Conservation (phyloP, 2,888 invertebrate species). For the Galerucella nymphaeae region DNA sequence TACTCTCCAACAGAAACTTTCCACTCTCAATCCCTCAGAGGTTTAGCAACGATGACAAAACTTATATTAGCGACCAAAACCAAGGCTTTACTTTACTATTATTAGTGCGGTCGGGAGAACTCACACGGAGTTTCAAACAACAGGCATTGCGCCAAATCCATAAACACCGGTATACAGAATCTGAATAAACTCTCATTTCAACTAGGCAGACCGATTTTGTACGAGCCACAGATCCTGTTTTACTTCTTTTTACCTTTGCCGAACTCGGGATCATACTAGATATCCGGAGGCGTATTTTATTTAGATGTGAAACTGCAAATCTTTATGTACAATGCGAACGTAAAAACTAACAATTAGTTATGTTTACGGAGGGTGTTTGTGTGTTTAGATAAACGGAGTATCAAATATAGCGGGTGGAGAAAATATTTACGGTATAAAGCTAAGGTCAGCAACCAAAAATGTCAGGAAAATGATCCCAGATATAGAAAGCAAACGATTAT, state of each 20-base stretch:
- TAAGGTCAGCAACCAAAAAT: too few relatives aligned
- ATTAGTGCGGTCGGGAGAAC: conserved; percentile 37
- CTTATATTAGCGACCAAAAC: conserved; percentile 26
- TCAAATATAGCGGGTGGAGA: neutral
- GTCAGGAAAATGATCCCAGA: too few relatives aligned
- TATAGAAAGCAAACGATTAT: too few relatives aligned
- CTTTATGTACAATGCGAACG: conserved; percentile 17
- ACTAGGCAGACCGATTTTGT: conserved; percentile 29
- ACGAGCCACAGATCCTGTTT: conserved; percentile 29
- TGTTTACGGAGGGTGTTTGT: conserved; percentile 1
- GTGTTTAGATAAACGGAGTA: conserved; percentile 11
- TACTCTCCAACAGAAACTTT: neutral
- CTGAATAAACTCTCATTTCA: conserved; percentile 42
- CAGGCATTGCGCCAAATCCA: conserved; percentile 41
- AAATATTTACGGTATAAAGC: neutral
- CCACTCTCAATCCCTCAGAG: neutral
- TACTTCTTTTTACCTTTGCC: conserved; percentile 27
- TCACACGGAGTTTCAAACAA: conserved; percentile 33
- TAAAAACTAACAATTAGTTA: conserved; percentile 24
- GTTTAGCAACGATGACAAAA: conserved; percentile 26
- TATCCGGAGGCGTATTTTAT: conserved; percentile 21
- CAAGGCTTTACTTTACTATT: conserved; percentile 28
- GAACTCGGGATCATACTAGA: conserved; percentile 20
- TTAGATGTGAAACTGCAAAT: conserved; percentile 22
- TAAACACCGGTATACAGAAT: conserved; percentile 40